Conservation (phyloP, 2,113 vertebrate genomes). For the Cyprinodon brontotheroides region DNA sequence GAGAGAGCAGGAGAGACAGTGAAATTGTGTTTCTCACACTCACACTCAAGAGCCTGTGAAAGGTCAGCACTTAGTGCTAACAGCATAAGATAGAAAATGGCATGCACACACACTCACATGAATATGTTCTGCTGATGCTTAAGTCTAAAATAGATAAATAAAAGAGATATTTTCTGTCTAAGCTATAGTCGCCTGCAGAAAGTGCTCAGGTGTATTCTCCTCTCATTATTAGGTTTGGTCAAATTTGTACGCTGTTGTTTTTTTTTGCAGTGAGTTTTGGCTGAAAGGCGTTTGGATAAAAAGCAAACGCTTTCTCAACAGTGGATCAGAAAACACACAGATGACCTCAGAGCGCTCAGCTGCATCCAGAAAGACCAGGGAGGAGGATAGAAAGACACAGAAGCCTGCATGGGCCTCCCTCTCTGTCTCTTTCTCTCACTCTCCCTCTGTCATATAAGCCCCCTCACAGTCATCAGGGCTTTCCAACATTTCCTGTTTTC, state of each 20-base stretch:
- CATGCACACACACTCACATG: constrained; percentile 34
- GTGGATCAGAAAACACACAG: constrained; percentile 62
- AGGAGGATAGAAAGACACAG: constrained; percentile 71
- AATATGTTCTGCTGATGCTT: constrained; percentile 37
- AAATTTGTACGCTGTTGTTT: constrained; percentile 5
- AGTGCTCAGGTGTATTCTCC: constrained; percentile 11
- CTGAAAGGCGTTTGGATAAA: constrained; percentile 31
- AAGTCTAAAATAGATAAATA: constrained; percentile 59
- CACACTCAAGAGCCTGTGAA: constrained; percentile 88
- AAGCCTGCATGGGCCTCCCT: constrained; percentile 60
- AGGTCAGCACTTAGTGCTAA: constrained; percentile 79
- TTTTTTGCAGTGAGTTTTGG: constrained; percentile 23
- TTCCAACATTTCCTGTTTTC: constrained; percentile 80
- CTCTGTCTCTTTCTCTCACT: constrained; percentile 27
- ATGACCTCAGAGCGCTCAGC: constrained; percentile 75
- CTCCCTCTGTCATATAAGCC: constrained; percentile 65
- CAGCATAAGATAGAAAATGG: constrained; percentile 68
- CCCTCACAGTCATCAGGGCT: constrained; percentile 77
- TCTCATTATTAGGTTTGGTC: neutral
- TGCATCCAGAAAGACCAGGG: constrained; percentile 70
- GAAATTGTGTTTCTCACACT: constrained; percentile 91
- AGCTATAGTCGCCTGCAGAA: constrained; percentile 35
- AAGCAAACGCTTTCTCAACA: constrained; percentile 46
- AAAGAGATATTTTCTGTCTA: constrained; percentile 33
- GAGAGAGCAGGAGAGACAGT: constrained; percentile 82